Evolutionary conservation across 2,113 vertebrate species (phyloP).

Genomic region (Trogon melanurus): DNA sequence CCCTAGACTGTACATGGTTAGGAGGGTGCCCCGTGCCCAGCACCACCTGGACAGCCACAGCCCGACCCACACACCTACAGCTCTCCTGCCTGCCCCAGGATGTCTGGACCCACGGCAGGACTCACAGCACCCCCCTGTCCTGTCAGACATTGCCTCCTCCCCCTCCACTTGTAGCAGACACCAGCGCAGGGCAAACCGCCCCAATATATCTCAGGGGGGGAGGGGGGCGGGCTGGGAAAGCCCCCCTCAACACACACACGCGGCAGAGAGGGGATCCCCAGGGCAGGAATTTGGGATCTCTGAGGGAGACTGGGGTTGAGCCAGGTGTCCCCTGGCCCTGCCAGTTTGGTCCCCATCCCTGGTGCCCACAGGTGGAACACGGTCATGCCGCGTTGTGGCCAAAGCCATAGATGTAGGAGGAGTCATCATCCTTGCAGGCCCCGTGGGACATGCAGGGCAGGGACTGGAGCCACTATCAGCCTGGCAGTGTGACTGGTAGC

Average conservation of each 20-base stretch:
- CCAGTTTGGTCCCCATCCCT: not conserved
- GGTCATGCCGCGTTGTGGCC: not conserved
- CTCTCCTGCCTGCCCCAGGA: not conserved
- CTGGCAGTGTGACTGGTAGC: not conserved
- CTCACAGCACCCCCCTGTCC: not conserved
- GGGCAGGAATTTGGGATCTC: not conserved
- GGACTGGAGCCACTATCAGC: not conserved
- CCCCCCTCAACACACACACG: constrained; percentile 12
- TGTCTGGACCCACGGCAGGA: not conserved
- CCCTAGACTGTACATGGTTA: constrained; percentile 2
- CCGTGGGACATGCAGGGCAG: not conserved
- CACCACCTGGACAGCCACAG: not conserved
- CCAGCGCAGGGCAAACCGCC: constrained; percentile 62
- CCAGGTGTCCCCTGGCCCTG: not conserved
- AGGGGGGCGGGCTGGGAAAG: constrained; percentile 43
- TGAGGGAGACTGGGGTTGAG: not conserved
- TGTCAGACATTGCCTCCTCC: constrained; percentile 20
- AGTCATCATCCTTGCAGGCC: not conserved
- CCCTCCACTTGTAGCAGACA: constrained; percentile 62
- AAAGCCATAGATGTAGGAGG: constrained; percentile 54
- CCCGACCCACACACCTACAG: not conserved
- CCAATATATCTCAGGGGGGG: constrained; percentile 64
- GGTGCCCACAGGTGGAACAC: not conserved
- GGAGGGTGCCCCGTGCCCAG: not conserved
- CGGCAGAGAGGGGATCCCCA: not conserved